Base-by-base conservation (phyloP, 1,140 invertebrate species). In the Rhynchophorus ferrugineus region DNA sequence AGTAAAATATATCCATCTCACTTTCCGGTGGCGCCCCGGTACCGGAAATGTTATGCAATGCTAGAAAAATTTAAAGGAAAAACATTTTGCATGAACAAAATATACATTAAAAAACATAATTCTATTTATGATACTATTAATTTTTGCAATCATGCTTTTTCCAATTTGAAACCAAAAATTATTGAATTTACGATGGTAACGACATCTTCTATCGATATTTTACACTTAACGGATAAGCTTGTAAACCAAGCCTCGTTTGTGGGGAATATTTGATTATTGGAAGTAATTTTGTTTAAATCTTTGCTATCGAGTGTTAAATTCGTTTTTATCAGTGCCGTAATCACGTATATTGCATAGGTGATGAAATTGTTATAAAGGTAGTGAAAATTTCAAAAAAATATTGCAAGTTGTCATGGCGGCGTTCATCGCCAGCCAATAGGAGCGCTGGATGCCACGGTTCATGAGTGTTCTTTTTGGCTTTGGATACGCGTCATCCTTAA, bases 351-450 rank as follows among this genome's bases (percentile, higher is more conserved):
- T 42, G 19, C 19, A 43, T 33, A 17, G 34, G 49, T 43, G 41
- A 20, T 29, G 17, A 38, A 44, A 56, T 38, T 37, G 9, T 11
- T 44, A 43, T 22, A 14, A 38, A 17, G 33, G 29, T 49, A 43
- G 39, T 49, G 36, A 17, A 50, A 46, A 47, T 49, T 41, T 44
- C 22, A 57, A 59, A 61, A 61, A 60, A 59, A 61, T 64, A 46
- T 65, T 69, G 65, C 61, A 67, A 66, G 75, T 74, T 75, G 74
- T 78, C 74, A 79, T 79, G 77, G 78, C 78, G 74, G 77, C 70
- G 66, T 70, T 63, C 54, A 64, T 22, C 64, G 71, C 74, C 69
- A 69, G 75, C 77, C 78, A 79, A 80, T 80, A 68, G 71, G 71
- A 75, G 68, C 68, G 70, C 69, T 71, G 70, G 71, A 74, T 76